Conservation (phyloP, 2,888 invertebrate genomes). For the Acanthosepion pharaonis region DNA sequence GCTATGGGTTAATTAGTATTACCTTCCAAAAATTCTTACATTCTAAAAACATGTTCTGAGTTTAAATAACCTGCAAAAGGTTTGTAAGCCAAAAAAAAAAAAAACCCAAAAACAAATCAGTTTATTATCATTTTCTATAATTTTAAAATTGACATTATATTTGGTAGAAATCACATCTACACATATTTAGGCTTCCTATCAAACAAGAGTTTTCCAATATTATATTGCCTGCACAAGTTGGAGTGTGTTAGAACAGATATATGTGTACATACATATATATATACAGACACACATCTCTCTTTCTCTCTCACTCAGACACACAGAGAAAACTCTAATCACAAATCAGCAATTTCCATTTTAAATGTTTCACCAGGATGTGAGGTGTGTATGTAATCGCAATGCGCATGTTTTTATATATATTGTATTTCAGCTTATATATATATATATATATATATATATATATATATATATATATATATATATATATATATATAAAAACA, state of each 20-base stretch:
- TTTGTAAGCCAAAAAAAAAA: no score
- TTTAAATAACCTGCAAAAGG: no score
- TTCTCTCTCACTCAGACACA: background rate
- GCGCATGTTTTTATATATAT: no score
- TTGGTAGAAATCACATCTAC: background rate
- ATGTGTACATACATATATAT: background rate
- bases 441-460: background rate
- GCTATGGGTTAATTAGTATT: no score
- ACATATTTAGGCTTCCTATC: background rate
- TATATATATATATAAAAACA: background rate
- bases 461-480: background rate
- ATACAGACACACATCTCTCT: background rate
- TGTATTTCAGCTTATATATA: constrained; percentile 8
- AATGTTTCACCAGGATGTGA: no score
- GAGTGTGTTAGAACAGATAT: background rate
- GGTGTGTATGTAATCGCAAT: no score
- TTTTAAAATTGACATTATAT: background rate
- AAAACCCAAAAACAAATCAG: no score
- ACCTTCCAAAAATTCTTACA: no score
- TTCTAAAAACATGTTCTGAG: no score
- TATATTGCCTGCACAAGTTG: background rate
- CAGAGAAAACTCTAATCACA: background rate
- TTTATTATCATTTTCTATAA: background rate
- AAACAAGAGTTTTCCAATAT: background rate
- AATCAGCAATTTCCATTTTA: background rate